Conservation (phyloP, 2,797 vertebrate genomes). For the Craterocephalus amniculus region DNA sequence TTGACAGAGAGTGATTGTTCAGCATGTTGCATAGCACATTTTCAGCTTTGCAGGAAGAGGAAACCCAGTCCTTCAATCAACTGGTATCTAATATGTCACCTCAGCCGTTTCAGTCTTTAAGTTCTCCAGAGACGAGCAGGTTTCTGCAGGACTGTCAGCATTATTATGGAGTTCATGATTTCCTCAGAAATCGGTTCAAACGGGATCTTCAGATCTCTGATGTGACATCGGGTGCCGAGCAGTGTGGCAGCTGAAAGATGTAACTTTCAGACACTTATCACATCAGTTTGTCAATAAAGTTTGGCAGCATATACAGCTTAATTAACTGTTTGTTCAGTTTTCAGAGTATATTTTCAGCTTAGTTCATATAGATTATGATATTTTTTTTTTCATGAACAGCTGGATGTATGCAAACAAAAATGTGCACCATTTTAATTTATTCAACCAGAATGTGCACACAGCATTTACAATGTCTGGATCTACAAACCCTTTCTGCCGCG, state of each 20-base stretch:
- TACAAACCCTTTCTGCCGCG: neutral
- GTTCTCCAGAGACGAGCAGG: constrained; percentile 47
- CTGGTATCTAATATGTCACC: constrained; percentile 50
- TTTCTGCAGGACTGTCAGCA: constrained; percentile 60
- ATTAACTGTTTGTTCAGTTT: constrained; percentile 18
- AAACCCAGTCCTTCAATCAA: constrained; percentile 42
- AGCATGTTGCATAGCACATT: constrained; percentile 31
- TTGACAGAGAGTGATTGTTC: constrained; percentile 48
- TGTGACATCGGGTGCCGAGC: constrained; percentile 62
- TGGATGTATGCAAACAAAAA: neutral
- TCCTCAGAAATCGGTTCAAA: constrained; percentile 58
- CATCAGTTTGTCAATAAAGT: constrained; percentile 33
- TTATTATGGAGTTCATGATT: constrained; percentile 59
- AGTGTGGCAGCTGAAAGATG: constrained; percentile 38
- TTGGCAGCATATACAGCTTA: constrained; percentile 32
- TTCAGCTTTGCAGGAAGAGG: constrained; percentile 31
- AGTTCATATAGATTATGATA: neutral
- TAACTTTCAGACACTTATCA: constrained; percentile 23
- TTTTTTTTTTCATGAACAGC: neutral
- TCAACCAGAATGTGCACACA: neutral
- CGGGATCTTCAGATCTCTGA: constrained; percentile 48
- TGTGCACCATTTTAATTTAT: neutral
- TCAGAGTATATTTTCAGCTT: neutral
- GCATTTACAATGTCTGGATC: neutral
- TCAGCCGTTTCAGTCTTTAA: constrained; percentile 46